A percentile compares a stretch with the other conserved stretches of the same genome.
Evolutionary conservation across 2,797 vertebrate species (phyloP).

Genomic region (Limosa lapponica): DNA sequence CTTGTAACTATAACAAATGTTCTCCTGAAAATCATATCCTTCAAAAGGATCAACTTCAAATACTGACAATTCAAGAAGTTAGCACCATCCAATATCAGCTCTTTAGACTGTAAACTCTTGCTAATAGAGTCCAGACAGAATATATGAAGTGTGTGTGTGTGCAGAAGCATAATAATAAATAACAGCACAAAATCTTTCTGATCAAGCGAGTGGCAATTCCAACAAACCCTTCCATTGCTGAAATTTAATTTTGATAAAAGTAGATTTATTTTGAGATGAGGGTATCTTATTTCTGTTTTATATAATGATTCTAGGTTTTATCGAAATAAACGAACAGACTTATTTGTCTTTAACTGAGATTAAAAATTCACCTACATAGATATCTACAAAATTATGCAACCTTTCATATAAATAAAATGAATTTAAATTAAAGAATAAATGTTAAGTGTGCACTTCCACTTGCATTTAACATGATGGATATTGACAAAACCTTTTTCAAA

Average conservation of each 20-base stretch:
- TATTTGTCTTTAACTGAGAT: background rate
- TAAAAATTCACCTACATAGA: background rate
- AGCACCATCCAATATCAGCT: background rate
- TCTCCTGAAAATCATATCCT: background rate
- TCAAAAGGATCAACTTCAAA: background rate
- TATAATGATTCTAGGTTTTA: background rate
- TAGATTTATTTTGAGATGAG: background rate
- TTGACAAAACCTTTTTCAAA: background rate
- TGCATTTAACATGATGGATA: background rate
- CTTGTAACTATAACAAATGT: background rate
- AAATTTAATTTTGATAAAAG: background rate
- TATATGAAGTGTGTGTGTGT: background rate
- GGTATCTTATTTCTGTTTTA: background rate
- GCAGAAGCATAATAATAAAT: background rate
- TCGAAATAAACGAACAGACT: background rate
- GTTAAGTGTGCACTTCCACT: background rate
- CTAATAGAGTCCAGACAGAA: background rate
- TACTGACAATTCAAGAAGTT: background rate
- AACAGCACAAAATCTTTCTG: background rate
- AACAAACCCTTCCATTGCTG: background rate
- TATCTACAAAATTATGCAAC: background rate
- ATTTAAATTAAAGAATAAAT: background rate
- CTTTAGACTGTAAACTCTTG: background rate
- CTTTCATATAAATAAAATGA: background rate
- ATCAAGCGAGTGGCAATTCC: background rate